Percentiles rank a stretch among this genome's conserved stretches.
phyloP scores from a whole-genome alignment of 2,888 invertebrate species.

The Trachelus iudaicus region DNA sequence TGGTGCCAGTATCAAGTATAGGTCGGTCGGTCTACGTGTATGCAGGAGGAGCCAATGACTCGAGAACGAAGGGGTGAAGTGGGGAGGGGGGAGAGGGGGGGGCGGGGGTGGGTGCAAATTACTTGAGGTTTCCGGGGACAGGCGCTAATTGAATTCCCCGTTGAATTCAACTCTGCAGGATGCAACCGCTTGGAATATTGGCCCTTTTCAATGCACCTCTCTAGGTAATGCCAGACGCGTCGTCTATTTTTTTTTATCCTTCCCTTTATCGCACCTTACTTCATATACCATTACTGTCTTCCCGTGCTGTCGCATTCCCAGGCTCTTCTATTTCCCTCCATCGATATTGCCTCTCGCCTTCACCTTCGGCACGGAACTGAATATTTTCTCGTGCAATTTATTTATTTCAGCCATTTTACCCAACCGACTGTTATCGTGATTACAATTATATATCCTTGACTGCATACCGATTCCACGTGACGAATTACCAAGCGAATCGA shows the following conservation, averaged over 20 bases:
- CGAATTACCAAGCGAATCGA: not conserved
- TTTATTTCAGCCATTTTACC: not conserved
- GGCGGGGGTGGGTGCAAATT: conserved; percentile 46
- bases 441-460: not conserved
- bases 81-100: not conserved
- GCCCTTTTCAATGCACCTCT: conserved; percentile 47
- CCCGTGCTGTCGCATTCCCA: not conserved
- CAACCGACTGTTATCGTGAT: not conserved
- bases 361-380: not conserved
- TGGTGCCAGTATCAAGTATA: not conserved
- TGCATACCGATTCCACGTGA: not conserved
- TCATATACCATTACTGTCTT: not conserved
- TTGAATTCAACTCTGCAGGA: conserved; percentile 57
- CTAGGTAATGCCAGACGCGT: not conserved
- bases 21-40: not conserved
- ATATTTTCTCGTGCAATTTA: not conserved
- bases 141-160: conserved; percentile 62
- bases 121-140: conserved; percentile 62
- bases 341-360: not conserved
- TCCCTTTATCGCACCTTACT: not conserved
- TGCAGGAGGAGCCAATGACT: not conserved
- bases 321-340: not conserved
- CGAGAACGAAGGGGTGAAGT: not conserved
- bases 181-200: conserved; percentile 53
- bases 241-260: not conserved